Evolutionary conservation across 2,113 vertebrate genomes (phyloP), one percentile per base, ranked within the genome.

Genomic region (Porphyrio hochstetteri): DNA sequence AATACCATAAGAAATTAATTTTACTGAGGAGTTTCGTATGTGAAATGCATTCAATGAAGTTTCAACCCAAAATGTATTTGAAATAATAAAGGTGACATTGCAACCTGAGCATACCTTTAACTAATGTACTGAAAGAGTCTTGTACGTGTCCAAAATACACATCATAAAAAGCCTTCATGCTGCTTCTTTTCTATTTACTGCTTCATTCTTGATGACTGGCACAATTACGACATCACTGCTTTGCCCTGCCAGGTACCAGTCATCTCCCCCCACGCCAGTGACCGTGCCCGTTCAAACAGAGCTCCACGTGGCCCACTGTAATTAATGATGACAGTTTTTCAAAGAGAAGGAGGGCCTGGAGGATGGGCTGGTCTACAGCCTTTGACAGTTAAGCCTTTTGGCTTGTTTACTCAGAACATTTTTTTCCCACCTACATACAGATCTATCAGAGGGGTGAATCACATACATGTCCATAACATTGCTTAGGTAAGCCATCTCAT

Each of bases 301-400:
- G 38, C 29, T 53, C 63, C 56, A 1, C 25, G 61, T 40, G 24
- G 57, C 86, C 9, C 25, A 2, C 24, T 33, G 40, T 46, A 92
- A 96, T 80, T 88, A 90, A 74, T 59, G 17, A 79, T 50, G 78
- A 90, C 82, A 85, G 55, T 57, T 93, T 92, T 92, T 50, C 67
- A 92, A 79, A 84, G 65, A 33, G 46, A 77, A 82, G 19, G 56
- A 93, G 52, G 48, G 82, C 92, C 88, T 92, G 59, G 35, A 94
- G 87, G 64, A 56, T 23, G 56, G 85, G 94, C 35, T 93, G 71
- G 46, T 76, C 68, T 71, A 4, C 31, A 92, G 64, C 38, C 60
- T 86, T 86, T 84, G 60, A 81, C 52, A 90, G 40, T 27, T 70
- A 83, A 81, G n/a, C 38, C 48, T 88, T 89, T 80, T 68, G 28